Conservation (phyloP, 2,113 vertebrate genomes). For the Candoia aspera region DNA sequence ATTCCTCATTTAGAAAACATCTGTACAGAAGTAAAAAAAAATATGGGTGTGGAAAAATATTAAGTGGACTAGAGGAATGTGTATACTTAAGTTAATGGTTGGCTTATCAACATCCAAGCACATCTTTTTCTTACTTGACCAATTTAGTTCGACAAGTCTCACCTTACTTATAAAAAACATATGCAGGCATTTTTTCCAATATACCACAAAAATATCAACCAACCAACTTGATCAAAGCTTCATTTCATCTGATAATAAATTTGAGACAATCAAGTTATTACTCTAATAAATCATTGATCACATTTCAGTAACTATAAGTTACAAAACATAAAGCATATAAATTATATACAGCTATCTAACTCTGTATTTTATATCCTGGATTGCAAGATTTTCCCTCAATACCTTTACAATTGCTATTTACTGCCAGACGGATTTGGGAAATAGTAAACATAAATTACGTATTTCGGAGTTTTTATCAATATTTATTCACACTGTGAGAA, state of each 20-base stretch:
- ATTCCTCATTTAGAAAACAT: neutral
- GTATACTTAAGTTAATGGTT: neutral
- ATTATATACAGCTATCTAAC: neutral
- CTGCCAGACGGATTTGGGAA: neutral
- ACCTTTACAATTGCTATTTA: neutral
- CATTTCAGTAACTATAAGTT: neutral
- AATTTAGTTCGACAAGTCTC: neutral
- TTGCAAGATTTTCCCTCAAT: neutral
- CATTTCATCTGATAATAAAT: constrained; percentile 19
- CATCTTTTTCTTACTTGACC: constrained; percentile 1
- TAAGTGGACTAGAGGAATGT: no score
- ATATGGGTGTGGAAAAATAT: no score
- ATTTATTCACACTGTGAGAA: neutral
- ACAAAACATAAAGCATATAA: constrained; percentile 15
- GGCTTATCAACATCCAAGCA: neutral
- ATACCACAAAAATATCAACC: constrained; percentile 16
- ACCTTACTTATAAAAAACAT: neutral
- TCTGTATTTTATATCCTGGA: constrained; percentile 9
- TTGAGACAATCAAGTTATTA: neutral
- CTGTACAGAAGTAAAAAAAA: no score
- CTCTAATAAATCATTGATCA: constrained; percentile 7
- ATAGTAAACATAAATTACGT: neutral
- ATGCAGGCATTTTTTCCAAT: neutral
- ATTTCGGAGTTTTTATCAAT: neutral
- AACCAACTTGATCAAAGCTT: neutral